Evolutionary conservation across 2,888 invertebrate species (phyloP), one percentile per base, ranked within the genome.

Genomic region (Acleris holmiana): DNA sequence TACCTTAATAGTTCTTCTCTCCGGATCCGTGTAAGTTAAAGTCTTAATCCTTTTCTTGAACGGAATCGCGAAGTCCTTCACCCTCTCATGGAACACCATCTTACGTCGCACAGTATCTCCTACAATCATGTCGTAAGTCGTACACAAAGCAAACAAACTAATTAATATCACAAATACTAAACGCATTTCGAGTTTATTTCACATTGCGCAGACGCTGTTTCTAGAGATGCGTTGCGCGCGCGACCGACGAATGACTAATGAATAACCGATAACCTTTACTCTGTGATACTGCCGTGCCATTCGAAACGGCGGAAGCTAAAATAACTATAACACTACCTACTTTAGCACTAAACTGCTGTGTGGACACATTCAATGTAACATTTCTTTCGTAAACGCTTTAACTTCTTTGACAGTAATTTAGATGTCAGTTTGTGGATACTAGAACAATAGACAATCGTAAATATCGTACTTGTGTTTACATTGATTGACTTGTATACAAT

Each of bases 61-160:
- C 0, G 91, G 91, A 79, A 92, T 88, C 21, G 91, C 91, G 40
- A 90, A 89, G 59, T 91, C 89, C 73, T 92, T 92, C 25, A 91
- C 80, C 71, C 92, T 85, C 69, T 91, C 87, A 66, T 92, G 91
- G 72, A 89, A 91, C 64, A 92, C 88, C 91, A 92, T 90, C 77
- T 92, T 92, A 68, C 87, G 83, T 69, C 90, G 91, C 69, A 92
- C 89, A 2, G 86, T 90, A 69, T 92, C 91, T 51, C 91, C 91
- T 19, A 86, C 74, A 66, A 91, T 88, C 92, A 92, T 92, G 70
- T 92, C 91, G 79, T 73, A 82, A 66, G 79, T 73, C 68, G 74
- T 76, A 78, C 80, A 83, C 77, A 80, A 76, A 71, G 79, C 80
- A 75, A 78, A 72, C 72, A 80, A 71, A 74, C 78, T 79, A 68